Conservation (phyloP, 2,888 invertebrate genomes). For the Athripsodes cinereus region DNA sequence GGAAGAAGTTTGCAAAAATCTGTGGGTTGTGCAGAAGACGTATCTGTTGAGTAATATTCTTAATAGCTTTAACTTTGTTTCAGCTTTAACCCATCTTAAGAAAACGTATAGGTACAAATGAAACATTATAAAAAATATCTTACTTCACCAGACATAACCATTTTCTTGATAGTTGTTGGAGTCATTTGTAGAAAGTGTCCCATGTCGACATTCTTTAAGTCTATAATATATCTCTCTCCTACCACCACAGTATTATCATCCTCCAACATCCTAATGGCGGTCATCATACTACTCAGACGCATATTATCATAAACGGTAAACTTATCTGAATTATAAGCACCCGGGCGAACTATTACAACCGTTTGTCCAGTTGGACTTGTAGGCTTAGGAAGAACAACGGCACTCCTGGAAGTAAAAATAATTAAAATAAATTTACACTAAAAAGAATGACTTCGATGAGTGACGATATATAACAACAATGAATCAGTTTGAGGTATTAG, state of each 20-base stretch:
- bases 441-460: too few relatives aligned
- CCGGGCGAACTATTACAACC: conserved; percentile 48
- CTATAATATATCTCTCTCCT: conserved; percentile 45
- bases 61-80: too few relatives aligned
- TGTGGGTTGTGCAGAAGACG: too few relatives aligned
- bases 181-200: conserved; percentile 48
- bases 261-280: conserved; percentile 44
- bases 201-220: conserved; percentile 45
- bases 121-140: too few relatives aligned
- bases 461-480: too few relatives aligned
- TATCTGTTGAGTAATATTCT: too few relatives aligned
- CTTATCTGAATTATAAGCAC: conserved; percentile 43
- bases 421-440: too few relatives aligned
- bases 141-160: conserved; percentile 39
- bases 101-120: too few relatives aligned
- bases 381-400: conserved; percentile 33
- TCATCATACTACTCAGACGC: conserved; percentile 32
- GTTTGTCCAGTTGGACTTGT: conserved; percentile 38
- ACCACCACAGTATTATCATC: conserved; percentile 46
- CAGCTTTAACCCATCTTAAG: too few relatives aligned
- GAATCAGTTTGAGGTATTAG: too few relatives aligned
- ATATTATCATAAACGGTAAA: conserved; percentile 35
- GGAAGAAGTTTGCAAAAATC: too few relatives aligned
- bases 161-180: conserved; percentile 49
- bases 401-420: conserved; percentile 4